phyloP scores from a whole-genome alignment of 2,797 vertebrate genomes.

The Hippoglossus hippoglossus region DNA sequence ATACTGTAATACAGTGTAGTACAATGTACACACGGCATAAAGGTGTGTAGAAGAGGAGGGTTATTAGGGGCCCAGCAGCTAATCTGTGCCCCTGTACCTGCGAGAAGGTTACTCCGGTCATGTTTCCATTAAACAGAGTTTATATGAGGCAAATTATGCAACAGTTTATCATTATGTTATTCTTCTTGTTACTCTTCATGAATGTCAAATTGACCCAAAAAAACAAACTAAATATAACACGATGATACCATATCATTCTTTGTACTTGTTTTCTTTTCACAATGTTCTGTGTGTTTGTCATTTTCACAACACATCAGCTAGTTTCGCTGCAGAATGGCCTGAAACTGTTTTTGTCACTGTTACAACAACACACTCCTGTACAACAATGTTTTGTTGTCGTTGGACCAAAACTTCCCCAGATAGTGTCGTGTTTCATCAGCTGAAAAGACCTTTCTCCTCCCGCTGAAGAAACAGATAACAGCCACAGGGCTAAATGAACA shows the following conservation, averaged over 20 bases:
- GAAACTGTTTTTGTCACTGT: neutral
- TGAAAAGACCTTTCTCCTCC: conserved; percentile 41
- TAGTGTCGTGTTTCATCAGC: conserved; percentile 40
- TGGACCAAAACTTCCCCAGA: conserved; percentile 29
- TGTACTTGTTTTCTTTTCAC: neutral
- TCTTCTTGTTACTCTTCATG: too few relatives aligned
- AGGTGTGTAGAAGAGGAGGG: too few relatives aligned
- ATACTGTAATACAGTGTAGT: neutral
- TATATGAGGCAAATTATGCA: too few relatives aligned
- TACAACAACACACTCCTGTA: neutral
- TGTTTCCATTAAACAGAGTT: neutral
- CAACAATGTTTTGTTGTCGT: conserved; percentile 18
- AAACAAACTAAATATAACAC: neutral
- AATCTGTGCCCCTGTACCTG: neutral
- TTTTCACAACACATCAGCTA: neutral
- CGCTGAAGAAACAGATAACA: conserved; percentile 44
- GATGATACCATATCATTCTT: neutral
- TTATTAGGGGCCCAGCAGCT: too few relatives aligned
- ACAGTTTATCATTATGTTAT: too few relatives aligned
- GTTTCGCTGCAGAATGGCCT: neutral
- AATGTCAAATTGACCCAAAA: too few relatives aligned
- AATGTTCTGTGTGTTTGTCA: too few relatives aligned
- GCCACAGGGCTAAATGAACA: conserved; percentile 45
- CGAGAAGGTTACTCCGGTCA: neutral
- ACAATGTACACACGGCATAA: too few relatives aligned